A percentile compares a stretch with the other conserved stretches of the same genome.
Evolutionary conservation across 2,888 invertebrate genomes (phyloP).

Genomic region (Gibbula magus): DNA sequence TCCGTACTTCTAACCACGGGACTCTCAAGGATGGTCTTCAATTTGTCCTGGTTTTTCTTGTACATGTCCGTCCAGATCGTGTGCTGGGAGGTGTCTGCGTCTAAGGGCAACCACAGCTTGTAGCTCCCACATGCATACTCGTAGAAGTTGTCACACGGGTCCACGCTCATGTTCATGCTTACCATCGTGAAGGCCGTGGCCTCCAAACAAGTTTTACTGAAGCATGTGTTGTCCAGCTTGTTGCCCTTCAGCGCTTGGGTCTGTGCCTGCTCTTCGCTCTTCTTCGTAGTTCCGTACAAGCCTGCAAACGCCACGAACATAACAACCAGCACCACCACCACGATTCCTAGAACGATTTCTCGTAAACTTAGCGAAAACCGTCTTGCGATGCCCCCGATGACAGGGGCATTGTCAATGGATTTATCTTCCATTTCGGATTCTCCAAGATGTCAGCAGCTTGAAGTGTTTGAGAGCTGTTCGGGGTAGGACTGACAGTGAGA

Average conservation of each 20-base stretch:
- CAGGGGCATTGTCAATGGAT: not conserved
- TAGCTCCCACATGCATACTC: conserved; percentile 76
- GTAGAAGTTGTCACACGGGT: conserved; percentile 77
- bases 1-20: conserved; percentile 42
- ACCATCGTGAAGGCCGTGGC: conserved; percentile 47
- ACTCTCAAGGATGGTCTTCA: conserved; percentile 46
- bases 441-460: no score
- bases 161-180: conserved; percentile 53
- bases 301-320: conserved; percentile 4
- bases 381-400: not conserved
- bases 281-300: not conserved
- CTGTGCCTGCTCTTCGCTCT: not conserved
- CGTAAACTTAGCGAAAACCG: not conserved
- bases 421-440: not conserved
- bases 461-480: no score
- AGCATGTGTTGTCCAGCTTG: conserved; percentile 38
- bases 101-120: conserved; percentile 67
- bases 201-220: conserved; percentile 50
- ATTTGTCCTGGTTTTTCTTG: conserved; percentile 55
- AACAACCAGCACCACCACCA: not conserved
- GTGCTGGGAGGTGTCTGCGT: conserved; percentile 43
- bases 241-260: not conserved
- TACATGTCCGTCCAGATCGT: conserved; percentile 51
- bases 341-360: not conserved
- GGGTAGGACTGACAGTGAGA: no score